Evolutionary conservation across 2,797 vertebrate genomes (phyloP).

Genomic region (Somateria mollissima): DNA sequence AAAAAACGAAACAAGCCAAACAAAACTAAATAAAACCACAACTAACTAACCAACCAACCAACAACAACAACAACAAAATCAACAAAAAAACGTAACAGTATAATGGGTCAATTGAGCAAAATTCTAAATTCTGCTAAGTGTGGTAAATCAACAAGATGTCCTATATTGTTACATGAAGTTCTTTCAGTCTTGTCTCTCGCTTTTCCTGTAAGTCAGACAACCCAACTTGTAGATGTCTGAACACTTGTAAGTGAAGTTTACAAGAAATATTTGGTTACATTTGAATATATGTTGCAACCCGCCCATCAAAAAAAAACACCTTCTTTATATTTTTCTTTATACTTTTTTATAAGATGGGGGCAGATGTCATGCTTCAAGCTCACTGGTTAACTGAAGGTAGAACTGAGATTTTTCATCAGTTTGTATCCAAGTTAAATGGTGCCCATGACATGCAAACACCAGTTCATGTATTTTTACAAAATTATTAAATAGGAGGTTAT

Average conservation of each 20-base stretch:
- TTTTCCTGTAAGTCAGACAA: neutral
- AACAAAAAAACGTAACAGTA: neutral
- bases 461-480: neutral
- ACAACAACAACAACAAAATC: no score
- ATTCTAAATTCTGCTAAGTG: neutral
- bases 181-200: neutral
- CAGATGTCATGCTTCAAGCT: neutral
- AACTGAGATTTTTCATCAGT: neutral
- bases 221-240: neutral
- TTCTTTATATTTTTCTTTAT: neutral
- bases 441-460: neutral
- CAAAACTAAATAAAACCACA: no score
- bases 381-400: neutral
- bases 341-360: neutral
- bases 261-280: neutral
- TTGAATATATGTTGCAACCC: neutral
- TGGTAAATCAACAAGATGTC: neutral
- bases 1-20: neutral
- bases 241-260: neutral
- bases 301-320: rapidly evolving
- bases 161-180: neutral
- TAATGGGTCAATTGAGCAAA: neutral
- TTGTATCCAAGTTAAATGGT: neutral
- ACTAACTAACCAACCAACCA: no score
- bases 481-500: neutral